These are phyloP conservation scores for Athalia circularis DNA, from an alignment of 2,888 invertebrate genomes.

Conservation along the genomic window DNA sequence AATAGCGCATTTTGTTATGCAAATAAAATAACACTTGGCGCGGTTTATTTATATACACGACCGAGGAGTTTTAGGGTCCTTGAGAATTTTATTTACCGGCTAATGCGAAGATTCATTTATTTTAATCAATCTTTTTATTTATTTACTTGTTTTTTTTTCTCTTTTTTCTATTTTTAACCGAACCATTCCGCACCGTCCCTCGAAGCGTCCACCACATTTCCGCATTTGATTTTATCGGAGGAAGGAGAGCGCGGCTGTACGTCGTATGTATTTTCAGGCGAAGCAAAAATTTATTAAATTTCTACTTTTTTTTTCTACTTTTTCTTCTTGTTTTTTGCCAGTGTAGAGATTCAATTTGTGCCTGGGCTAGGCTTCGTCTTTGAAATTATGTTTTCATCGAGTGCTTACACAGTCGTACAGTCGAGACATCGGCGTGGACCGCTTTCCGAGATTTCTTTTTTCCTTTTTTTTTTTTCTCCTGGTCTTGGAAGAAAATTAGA, in stretches of 20 bases:
- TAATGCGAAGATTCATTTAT: too few species aligned
- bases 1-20: constrained; percentile 24
- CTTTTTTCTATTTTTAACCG: too few species aligned
- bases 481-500: background rate
- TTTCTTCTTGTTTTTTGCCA: background rate
- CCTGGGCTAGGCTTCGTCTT: background rate
- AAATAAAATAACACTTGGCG: constrained; percentile 1
- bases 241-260: too few species aligned
- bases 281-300: background rate
- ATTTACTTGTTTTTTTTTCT: too few species aligned
- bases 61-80: background rate
- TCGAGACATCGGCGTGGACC: background rate
- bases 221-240: too few species aligned
- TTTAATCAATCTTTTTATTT: too few species aligned
- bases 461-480: background rate
- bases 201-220: too few species aligned
- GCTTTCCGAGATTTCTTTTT: background rate
- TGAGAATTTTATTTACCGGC: background rate
- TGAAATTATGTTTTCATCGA: constrained; percentile 5
- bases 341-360: background rate
- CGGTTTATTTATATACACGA: background rate
- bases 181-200: too few species aligned
- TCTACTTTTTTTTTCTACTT: background rate
- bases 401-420: background rate
- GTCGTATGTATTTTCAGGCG: too few species aligned